Conservation (phyloP, 2,888 invertebrate genomes). For the Iselma pallidipennis region DNA sequence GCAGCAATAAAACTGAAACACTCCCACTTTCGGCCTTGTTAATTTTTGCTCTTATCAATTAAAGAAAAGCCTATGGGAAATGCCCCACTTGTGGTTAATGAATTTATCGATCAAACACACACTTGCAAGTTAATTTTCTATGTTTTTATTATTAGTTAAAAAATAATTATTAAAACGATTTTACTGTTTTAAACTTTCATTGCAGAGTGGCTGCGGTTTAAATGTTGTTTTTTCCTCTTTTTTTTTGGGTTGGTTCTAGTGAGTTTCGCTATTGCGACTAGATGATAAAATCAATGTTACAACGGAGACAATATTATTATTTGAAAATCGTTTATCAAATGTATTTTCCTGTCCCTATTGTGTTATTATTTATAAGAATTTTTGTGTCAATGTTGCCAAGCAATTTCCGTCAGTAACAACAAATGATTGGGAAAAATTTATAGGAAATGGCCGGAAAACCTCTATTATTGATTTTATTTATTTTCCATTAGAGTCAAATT, state of each 20-base stretch:
- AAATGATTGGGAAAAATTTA: constrained; percentile 19
- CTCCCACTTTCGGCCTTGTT: background rate
- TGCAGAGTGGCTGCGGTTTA: no score
- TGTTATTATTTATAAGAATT: constrained; percentile 24
- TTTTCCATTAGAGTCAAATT: background rate
- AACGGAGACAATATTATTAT: constrained; percentile 7
- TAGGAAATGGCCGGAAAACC: constrained; percentile 18
- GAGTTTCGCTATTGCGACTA: background rate
- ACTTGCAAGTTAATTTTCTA: constrained; percentile 18
- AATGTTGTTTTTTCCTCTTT: background rate
- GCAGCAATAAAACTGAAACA: background rate
- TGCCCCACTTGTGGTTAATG: constrained; percentile 24
- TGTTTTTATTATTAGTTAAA: background rate
- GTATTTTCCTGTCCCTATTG: constrained; percentile 17
- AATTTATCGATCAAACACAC: constrained; percentile 33
- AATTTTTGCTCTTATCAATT: constrained; percentile 5
- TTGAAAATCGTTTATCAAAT: constrained; percentile 20
- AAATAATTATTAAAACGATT: constrained; percentile 7
- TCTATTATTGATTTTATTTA: background rate
- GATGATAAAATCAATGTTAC: constrained; percentile 2
- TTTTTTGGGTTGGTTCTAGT: no score
- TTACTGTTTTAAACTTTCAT: background rate
- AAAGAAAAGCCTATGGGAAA: constrained; percentile 18
- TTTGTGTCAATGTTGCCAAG: constrained; percentile 30
- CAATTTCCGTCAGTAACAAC: constrained; percentile 31